Conservation (phyloP, 1,140 invertebrate genomes). For the Maniola jurtina region DNA sequence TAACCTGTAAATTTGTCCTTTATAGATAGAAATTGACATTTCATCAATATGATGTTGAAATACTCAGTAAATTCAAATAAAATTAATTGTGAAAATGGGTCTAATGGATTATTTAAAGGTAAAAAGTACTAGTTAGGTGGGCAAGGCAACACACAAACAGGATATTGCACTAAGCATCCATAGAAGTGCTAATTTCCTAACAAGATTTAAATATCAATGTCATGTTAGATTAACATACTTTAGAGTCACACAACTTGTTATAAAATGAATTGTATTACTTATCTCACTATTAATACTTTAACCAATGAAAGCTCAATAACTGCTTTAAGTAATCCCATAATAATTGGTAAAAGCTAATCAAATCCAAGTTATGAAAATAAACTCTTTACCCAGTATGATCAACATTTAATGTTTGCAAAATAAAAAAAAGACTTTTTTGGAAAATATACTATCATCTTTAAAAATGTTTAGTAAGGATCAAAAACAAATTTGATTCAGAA, state of each 20-base stretch:
- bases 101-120: conserved; percentile 9
- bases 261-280: conserved; percentile 18
- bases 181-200: conserved; percentile 61
- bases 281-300: not conserved
- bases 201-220: conserved; percentile 72
- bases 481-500: too few relatives aligned
- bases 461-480: too few relatives aligned
- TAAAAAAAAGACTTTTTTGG: too few relatives aligned
- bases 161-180: conserved; percentile 60
- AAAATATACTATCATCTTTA: too few relatives aligned
- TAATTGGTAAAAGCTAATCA: not conserved
- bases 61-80: not conserved
- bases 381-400: too few relatives aligned
- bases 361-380: too few relatives aligned
- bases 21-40: not conserved
- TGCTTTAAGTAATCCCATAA: not conserved
- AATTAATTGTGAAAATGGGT: not conserved
- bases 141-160: conserved; percentile 43
- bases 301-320: not conserved
- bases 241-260: conserved; percentile 20
- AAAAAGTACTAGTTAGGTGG: conserved; percentile 49
- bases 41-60: not conserved
- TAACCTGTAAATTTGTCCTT: too few relatives aligned
- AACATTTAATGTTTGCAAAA: too few relatives aligned
- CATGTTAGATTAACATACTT: conserved; percentile 65